Base-by-base conservation (phyloP, 1,140 invertebrate genomes). In the Stegodyphus dumicola region DNA sequence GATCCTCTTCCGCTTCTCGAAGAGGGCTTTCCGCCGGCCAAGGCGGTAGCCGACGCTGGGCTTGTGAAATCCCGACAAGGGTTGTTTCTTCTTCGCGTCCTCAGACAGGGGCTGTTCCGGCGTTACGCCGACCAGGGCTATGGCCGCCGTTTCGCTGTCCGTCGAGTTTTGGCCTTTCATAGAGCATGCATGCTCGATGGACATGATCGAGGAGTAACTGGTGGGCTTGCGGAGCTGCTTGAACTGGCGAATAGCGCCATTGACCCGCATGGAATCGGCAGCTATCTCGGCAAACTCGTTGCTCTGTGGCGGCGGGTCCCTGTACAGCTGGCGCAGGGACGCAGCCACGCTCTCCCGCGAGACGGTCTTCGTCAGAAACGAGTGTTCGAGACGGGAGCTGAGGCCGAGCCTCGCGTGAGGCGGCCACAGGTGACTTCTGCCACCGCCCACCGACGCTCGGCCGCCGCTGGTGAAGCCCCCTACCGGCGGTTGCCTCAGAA, bases 21-120 rank as follows among this genome's bases (percentile, higher is more conserved):
- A 99, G 88, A 99, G 93, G 71, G 96, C 96, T 94, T 99, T 99
- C 92, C 97, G 93, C 89, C 96, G 94, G 88, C 98, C 97, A 90
- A 99, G 94, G 88, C 97, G 93, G 93, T 98, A 99, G 90, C 97
- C 97, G 89, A 98, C 97, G 92, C 98, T 98, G 75, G 97, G 97
- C 93, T 98, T 98, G 92, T 96, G 95, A 91, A 96, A 96, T 87
- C 94, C 94, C 69, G 86, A 77, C 60, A 84, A n/a, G 11, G 77
- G 56, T 81, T 64, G 51, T 54, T 75, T 69, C 85, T 94, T 92
- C 74, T 90, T 90, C 90, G 96, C 95, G 90, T 96, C 95, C 88
- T 95, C 94, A 92, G 94, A 96, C 89, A 94, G 93, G 67, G 95
- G 95, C 91, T 96, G 96, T 89, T 97, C 95, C 89, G 94, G 93